Base-by-base conservation (phyloP, 2,797 vertebrate species). In the Emydoidea blandingii region DNA sequence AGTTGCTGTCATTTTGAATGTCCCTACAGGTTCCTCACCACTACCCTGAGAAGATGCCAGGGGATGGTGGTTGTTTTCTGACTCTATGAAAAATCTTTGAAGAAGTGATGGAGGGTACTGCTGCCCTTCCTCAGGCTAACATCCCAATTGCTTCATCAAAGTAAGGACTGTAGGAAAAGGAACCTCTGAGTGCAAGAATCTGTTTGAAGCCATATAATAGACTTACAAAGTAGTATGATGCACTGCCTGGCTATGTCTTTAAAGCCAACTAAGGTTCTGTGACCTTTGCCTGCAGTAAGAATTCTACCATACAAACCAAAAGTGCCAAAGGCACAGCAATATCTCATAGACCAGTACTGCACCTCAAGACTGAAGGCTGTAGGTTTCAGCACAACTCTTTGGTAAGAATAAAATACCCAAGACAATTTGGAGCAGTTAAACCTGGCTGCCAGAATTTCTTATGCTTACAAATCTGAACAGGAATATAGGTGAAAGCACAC, bases 401-500 rank as follows among this genome's bases (percentile, higher is more conserved):
- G 68, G 47, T 37, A 87, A 93, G 91, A 95, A 81, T 59, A 87
- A 93, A 94, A 76, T 0, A 14, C 83, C 34, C 68, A 76, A 87
- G 88, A 82, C 41, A 27, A 88, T 88, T 89, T 37, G 3, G 16
- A 91, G 85, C 27, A 0, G 0, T 87, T 79, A 86, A 76, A n/a
- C 81, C 85, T 65, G n/a, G 10, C 72, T 0, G 0, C 44, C 82
- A 0, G 0, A 85, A 86, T 41, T 82, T 3, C 29, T 92, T 89
- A 50, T 12, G 21, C 53, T 76, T 81, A 59, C 27, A 86, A 49
- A 52, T 90, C 54, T 90, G 88, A 92, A 92, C 53, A 92, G 81
- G 82, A 92, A 94, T 76, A 91, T 86, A 97, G 94, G 94, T 92
- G 92, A 96, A 97, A 96, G 96, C 82, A 57, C 29, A 54, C 37